Conservation (phyloP, 2,888 invertebrate species). For the Gastrophysa polygoni region DNA sequence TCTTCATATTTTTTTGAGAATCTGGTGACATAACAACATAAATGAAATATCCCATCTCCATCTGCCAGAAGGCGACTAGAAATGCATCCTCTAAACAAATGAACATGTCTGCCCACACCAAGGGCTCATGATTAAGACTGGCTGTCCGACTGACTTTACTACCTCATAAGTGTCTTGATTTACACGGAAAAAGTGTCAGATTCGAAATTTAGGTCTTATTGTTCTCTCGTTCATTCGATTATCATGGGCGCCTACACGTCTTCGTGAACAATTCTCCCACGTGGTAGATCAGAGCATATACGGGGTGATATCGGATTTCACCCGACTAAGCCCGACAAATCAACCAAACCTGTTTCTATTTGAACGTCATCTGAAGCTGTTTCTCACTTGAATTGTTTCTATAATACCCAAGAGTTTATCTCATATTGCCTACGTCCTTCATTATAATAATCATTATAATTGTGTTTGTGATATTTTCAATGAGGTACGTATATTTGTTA, state of each 20-base stretch:
- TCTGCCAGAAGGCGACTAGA: background rate
- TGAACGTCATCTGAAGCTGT: too few species aligned
- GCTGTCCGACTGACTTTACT: slow-evolving; percentile 18
- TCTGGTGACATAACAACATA: too few species aligned
- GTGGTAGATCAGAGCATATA: background rate
- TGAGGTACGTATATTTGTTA: too few species aligned
- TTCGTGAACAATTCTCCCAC: background rate
- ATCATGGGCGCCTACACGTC: background rate
- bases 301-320: background rate
- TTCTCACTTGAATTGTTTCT: too few species aligned
- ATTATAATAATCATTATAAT: too few species aligned
- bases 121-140: slow-evolving; percentile 23
- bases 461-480: too few species aligned
- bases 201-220: slow-evolving; percentile 28
- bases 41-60: too few species aligned
- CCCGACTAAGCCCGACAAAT: too few species aligned
- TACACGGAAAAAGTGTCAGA: slow-evolving; percentile 16
- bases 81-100: slow-evolving; percentile 15
- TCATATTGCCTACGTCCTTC: too few species aligned
- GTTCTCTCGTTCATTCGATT: slow-evolving; percentile 20
- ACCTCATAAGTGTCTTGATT: slow-evolving; percentile 18
- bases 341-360: too few species aligned
- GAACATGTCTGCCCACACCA: slow-evolving; percentile 23
- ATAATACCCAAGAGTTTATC: too few species aligned
- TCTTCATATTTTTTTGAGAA: too few species aligned